Evolutionary conservation across 2,113 vertebrate genomes (phyloP), one percentile per base, ranked within the genome.

Genomic region (Sinocyclocheilus rhinocerous): DNA sequence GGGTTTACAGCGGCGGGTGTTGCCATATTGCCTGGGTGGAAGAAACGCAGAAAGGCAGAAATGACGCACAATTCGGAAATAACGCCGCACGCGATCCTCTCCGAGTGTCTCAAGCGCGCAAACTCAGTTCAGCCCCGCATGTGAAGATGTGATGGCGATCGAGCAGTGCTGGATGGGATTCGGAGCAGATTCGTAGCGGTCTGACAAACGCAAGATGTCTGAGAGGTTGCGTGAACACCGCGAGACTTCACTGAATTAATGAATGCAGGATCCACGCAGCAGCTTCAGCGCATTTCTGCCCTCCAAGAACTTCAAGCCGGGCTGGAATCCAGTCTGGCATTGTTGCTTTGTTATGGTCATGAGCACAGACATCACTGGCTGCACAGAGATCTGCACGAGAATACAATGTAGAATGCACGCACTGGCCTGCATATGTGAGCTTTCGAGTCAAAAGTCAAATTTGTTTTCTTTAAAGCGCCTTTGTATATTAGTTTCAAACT

Each of bases 1-100:
- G 97, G 96, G 92, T 96, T 98, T 86, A 96, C 97, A 39, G 97
- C 97, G 85, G 96, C 96, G 91, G 97, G 97, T 89, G 97, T 97
- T 94, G 97, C 97, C 97, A 98, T 98, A 91, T 95, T 94, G 93
- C 90, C 93, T 93, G 89, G 50, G 79, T 87, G 88, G 85, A 81
- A 88, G 85, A 81, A 88, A 88, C 45, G 50, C 42, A 70, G 82
- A 76, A 88, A 82, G 69, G 80, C 72, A 85, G 85, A 83, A 85
- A 88, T 85, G 84, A 85, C 87, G 81, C 84, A 84, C 67, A 29
- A 61, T 81, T 83, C 48, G 80, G 3, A 81, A 26, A 45, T 76
- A 85, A 59, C 78, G 50, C 61, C 57, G 84, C 78, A 81, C 72
- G 77, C 83, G 3, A 67, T 85, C 16, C 83, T 20, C 50, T 57